Evolutionary conservation across 2,888 invertebrate genomes (phyloP).

Genomic region (Gasteruption jaculator): DNA sequence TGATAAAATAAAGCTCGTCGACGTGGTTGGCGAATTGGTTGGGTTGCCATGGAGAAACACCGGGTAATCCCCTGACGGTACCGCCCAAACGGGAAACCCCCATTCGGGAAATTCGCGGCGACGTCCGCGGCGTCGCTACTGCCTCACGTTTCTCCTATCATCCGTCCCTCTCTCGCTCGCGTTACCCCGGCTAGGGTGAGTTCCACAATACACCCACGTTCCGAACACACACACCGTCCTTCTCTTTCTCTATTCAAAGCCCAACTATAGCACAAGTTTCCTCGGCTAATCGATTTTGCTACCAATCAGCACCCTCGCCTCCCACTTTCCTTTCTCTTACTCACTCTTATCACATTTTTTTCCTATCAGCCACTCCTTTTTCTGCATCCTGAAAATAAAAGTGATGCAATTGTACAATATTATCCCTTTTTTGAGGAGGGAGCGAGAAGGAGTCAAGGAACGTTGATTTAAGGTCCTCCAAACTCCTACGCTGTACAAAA

Average conservation of each 20-base stretch:
- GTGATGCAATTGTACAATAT: too few relatives aligned
- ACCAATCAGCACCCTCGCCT: slow-evolving; percentile 45
- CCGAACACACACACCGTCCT: background rate
- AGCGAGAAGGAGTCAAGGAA: too few relatives aligned
- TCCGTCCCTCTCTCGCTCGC: background rate
- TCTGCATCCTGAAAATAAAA: too few relatives aligned
- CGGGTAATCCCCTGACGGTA: slow-evolving; percentile 37
- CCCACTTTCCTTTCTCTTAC: slow-evolving; percentile 10
- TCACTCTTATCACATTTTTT: too few relatives aligned
- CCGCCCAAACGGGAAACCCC: slow-evolving; percentile 45
- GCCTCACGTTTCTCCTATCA: background rate
- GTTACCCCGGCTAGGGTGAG: too few relatives aligned
- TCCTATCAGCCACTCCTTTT: too few relatives aligned
- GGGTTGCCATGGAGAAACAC: slow-evolving; percentile 49
- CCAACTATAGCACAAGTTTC: background rate
- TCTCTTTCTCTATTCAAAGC: background rate
- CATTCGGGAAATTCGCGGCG: slow-evolving; percentile 48
- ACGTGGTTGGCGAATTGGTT: slow-evolving; percentile 48
- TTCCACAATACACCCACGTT: too few relatives aligned
- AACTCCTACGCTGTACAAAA: too few relatives aligned
- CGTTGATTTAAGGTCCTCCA: too few relatives aligned
- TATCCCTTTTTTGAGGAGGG: too few relatives aligned
- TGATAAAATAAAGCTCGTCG: too few relatives aligned
- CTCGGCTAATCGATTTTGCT: slow-evolving; percentile 48
- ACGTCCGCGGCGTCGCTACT: slow-evolving; percentile 22